Percentiles rank a stretch among this genome's conserved stretches.
phyloP scores from a whole-genome alignment of 2,888 invertebrate species.

The Electrophaes corylata region DNA sequence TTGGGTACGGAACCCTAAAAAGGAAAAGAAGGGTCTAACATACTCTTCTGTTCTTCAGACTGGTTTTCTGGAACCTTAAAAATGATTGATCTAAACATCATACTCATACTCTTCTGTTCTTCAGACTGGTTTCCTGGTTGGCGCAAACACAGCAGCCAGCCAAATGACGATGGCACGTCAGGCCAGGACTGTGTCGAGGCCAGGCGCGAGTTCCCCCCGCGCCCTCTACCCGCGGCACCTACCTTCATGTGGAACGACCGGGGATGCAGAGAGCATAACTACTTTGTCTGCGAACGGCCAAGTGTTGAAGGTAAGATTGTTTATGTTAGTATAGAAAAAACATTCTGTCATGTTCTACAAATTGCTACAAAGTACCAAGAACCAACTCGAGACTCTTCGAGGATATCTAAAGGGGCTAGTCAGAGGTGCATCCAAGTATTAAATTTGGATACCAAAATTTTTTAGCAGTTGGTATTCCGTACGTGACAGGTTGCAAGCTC shows the following conservation, averaged over 20 bases:
- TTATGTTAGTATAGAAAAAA: background rate
- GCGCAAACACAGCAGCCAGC: conserved; percentile 89
- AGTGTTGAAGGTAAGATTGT: conserved; percentile 84
- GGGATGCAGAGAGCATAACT: conserved; percentile 89
- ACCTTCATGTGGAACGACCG: conserved; percentile 93
- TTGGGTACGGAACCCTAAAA: too few species aligned
- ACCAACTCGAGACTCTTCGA: too few species aligned
- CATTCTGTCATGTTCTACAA: too few species aligned
- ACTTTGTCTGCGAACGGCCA: conserved; percentile 90
- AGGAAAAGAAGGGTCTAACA: too few species aligned
- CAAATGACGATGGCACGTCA: conserved; percentile 92
- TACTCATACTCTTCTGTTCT: conserved; percentile 23
- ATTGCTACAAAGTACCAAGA: too few species aligned
- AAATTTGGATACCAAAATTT: too few species aligned
- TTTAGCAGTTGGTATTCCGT: too few species aligned
- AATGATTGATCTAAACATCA: too few species aligned
- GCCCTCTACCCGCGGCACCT: conserved; percentile 73
- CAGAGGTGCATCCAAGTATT: too few species aligned
- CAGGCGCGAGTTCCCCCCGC: conserved; percentile 86
- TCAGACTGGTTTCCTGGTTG: conserved; percentile 95
- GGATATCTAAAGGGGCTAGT: too few species aligned
- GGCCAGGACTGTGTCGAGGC: conserved; percentile 93
- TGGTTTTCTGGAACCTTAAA: too few species aligned
- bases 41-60: conserved; percentile 77
- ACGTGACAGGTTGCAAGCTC: too few species aligned